Percentiles rank a stretch among this genome's conserved stretches.
These are phyloP conservation scores for Herpetotheres cachinnans DNA, from an alignment of 2,113 vertebrate genomes.

Conservation along the genomic window DNA sequence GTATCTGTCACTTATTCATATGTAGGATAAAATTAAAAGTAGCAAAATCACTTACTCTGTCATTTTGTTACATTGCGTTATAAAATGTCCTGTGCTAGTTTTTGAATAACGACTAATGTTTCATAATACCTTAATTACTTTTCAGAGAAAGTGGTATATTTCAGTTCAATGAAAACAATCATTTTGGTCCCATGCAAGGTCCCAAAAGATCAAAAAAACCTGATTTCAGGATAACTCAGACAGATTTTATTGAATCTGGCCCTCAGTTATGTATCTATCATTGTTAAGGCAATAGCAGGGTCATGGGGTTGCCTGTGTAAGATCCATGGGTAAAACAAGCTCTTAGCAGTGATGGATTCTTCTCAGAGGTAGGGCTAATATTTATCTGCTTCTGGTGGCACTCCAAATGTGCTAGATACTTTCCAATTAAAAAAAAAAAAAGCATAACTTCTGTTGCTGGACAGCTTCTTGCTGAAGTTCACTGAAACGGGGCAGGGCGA, in stretches of 20 bases:
- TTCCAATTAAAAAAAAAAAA: not conserved
- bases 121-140: not conserved
- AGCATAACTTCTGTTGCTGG: not conserved
- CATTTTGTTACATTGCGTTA: not conserved
- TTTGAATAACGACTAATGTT: not conserved
- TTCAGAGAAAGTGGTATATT: not conserved
- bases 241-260: not conserved
- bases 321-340: not conserved
- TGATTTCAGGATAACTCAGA: not conserved
- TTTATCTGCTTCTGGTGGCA: not conserved
- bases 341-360: not conserved
- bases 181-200: not conserved
- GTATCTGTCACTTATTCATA: not conserved
- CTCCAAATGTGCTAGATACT: not conserved
- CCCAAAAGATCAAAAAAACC: not conserved
- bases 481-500: not conserved
- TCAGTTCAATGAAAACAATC: not conserved
- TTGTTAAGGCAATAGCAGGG: not conserved
- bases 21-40: not conserved
- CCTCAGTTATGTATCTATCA: not conserved
- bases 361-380: not conserved
- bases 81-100: not conserved
- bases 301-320: not conserved
- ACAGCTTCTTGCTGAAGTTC: not conserved
- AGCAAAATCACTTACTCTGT: not conserved